Percentiles rank a stretch among this genome's conserved stretches.
phyloP scores from a whole-genome alignment of 1,140 invertebrate genomes.

The Helicoverpa zea region DNA sequence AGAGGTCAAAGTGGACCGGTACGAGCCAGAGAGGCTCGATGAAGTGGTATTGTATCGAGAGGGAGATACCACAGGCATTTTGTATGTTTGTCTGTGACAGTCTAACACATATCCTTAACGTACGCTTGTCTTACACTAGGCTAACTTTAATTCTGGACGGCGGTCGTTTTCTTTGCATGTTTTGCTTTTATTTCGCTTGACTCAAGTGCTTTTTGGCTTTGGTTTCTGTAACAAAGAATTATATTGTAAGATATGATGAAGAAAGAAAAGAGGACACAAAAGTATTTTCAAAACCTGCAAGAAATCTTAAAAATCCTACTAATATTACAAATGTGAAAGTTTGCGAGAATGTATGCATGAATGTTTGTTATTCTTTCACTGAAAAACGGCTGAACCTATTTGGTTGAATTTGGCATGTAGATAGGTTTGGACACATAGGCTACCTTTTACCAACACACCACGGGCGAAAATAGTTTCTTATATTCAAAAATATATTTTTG shows the following conservation, averaged over 20 bases:
- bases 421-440: too few species aligned
- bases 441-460: too few species aligned
- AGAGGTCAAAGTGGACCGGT: slow-evolving; percentile 83
- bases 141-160: slow-evolving; percentile 69
- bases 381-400: too few species aligned
- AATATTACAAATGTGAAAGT: too few species aligned
- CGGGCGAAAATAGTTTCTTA: too few species aligned
- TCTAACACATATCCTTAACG: slow-evolving; percentile 55
- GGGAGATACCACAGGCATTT: slow-evolving; percentile 88
- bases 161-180: slow-evolving; percentile 75
- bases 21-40: slow-evolving; percentile 82
- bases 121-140: slow-evolving; percentile 50
- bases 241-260: not conserved
- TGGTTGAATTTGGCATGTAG: too few species aligned
- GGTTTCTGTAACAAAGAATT: slow-evolving; percentile 63
- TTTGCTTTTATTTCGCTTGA: slow-evolving; percentile 55
- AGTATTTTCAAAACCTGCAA: not conserved
- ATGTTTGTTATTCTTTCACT: too few species aligned
- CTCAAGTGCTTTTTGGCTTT: not conserved
- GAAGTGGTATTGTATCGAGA: slow-evolving; percentile 80
- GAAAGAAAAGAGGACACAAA: not conserved
- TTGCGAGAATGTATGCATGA: too few species aligned
- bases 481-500: too few species aligned
- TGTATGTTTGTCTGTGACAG: slow-evolving; percentile 54
- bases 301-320: too few species aligned